Percentiles rank a stretch among this genome's conserved stretches.
These are phyloP conservation scores for Cerastoderma edule DNA, from an alignment of 2,888 invertebrate genomes.

Conservation along the genomic window DNA sequence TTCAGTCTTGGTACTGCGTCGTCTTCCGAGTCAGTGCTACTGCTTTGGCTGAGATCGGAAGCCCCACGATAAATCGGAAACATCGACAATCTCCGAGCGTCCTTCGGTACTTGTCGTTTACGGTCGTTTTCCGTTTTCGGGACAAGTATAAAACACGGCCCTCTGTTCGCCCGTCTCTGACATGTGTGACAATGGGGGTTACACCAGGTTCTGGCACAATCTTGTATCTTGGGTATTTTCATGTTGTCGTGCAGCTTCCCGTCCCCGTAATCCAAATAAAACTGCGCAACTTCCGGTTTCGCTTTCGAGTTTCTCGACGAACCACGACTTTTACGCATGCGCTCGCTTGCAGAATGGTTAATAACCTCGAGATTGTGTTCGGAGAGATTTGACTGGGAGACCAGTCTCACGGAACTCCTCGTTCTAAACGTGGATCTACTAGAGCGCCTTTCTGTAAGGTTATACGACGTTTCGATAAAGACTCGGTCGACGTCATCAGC, in stretches of 20 bases:
- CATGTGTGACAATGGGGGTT: slow-evolving; percentile 64
- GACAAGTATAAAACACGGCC: slow-evolving; percentile 64
- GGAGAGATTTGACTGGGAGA: slow-evolving; percentile 39
- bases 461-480: slow-evolving; percentile 31
- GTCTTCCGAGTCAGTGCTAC: not conserved
- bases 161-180: slow-evolving; percentile 48
- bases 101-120: slow-evolving; percentile 35
- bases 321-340: not conserved
- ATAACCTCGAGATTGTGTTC: slow-evolving; percentile 47
- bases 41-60: not conserved
- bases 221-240: slow-evolving; percentile 59
- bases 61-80: slow-evolving; percentile 34
- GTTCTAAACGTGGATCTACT: slow-evolving; percentile 54
- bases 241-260: slow-evolving; percentile 56
- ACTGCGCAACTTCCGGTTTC: slow-evolving; percentile 22
- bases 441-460: slow-evolving; percentile 41
- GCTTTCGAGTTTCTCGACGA: not conserved
- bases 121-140: slow-evolving; percentile 44
- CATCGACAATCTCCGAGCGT: slow-evolving; percentile 36
- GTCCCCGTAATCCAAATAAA: slow-evolving; percentile 54
- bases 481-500: slow-evolving; percentile 9
- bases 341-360: not conserved
- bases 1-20: not conserved
- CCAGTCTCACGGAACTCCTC: slow-evolving; percentile 36
- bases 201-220: slow-evolving; percentile 66